Percentiles rank a stretch among this genome's conserved stretches.
Conservation (phyloP, 2,797 vertebrate genomes). For the Mormyrus hasselquistii region DNA sequence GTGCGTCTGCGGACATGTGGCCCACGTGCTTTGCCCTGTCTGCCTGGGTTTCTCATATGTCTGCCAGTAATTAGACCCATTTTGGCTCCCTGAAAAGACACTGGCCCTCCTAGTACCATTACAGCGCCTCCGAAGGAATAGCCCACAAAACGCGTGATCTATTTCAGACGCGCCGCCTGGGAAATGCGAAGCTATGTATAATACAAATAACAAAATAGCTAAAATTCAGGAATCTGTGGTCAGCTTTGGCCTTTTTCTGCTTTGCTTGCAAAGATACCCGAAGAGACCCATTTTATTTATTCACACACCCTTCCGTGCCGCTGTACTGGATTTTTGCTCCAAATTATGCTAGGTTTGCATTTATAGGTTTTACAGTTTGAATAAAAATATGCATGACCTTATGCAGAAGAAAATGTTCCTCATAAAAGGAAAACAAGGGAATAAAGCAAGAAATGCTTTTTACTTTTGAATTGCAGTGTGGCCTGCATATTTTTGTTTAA, state of each 20-base stretch:
- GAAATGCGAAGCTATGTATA: not conserved
- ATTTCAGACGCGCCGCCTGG: not conserved
- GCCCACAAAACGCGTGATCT: not conserved
- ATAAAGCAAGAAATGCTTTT: not conserved
- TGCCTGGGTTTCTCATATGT: not conserved
- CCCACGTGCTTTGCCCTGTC: not conserved
- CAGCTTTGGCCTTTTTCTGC: not conserved
- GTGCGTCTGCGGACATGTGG: not conserved
- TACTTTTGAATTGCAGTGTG: not conserved
- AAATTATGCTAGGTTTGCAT: not conserved
- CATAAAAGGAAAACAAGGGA: conserved; percentile 11
- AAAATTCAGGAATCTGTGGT: not conserved
- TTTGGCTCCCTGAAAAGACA: not conserved
- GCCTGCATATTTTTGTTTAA: not conserved
- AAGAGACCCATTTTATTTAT: not conserved
- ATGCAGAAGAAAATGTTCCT: not conserved
- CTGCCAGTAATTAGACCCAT: not conserved
- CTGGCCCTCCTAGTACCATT: not conserved
- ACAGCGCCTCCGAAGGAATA: not conserved
- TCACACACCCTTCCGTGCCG: not conserved
- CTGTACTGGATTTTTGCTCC: not conserved
- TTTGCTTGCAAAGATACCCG: not conserved
- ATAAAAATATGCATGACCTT: conserved; percentile 4
- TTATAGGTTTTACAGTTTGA: not conserved
- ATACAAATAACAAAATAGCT: not conserved